Base-by-base conservation (phyloP, 2,888 invertebrate species). In the Leuctra nigra region DNA sequence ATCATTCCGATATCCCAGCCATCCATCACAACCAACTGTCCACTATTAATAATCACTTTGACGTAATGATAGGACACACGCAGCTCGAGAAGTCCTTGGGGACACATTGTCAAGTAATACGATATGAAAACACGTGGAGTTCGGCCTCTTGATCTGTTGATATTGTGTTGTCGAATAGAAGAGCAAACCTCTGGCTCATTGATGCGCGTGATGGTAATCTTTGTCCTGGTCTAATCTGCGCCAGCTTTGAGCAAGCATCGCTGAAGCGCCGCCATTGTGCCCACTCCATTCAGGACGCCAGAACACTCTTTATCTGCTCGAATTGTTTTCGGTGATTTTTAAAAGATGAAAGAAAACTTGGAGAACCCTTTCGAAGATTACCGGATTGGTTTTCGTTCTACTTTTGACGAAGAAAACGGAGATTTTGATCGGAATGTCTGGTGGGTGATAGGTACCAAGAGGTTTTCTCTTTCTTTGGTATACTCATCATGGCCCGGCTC, bases 101-200 rank as follows among this genome's bases (percentile, higher is more conserved):
- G 20, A 18, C 18, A 14, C 13, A 35, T 50, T 50, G 22, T n/a
- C n/a, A 18, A 50, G 50, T 50, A 50, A 50, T 50, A 35, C 22
- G 33, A 50, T 50, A 50, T 50, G 35, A 50, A 50, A 50, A 50
- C 50, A 50, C 29, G 50, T 50, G 35, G 35, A 50, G n/a, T n/a
- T n/a, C n/a, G n/a, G n/a, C n/a, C n/a, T n/a, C n/a, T n/a, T n/a
- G n/a, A n/a, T n/a, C n/a, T n/a, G n/a, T n/a, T n/a, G n/a, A n/a
- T n/a, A n/a, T n/a, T n/a, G n/a, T n/a, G n/a, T n/a, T n/a, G n/a
- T n/a, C n/a, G n/a, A n/a, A n/a, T 23, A 20, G 23, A n/a, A n/a
- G 22, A 50, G 50, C 6, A 33, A 33, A 50, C 50, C 50, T 50
- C 35, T 50, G 20, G 50, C 35, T 13, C 50, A 50, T 33, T 50